Conservation (phyloP, 92 coral and sea anemone genomes). For the Hydrozoanthus gracilis region DNA sequence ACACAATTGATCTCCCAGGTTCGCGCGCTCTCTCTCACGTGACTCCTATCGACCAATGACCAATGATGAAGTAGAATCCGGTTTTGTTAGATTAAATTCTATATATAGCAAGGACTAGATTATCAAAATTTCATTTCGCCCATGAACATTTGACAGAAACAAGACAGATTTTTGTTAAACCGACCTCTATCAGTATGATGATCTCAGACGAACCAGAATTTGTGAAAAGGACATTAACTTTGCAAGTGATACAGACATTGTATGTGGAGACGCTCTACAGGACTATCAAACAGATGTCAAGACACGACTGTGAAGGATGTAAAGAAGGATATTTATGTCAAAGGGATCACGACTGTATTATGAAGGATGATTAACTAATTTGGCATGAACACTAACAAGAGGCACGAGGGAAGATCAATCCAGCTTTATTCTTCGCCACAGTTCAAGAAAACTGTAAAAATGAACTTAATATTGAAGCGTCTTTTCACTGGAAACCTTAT, state of each 20-base stretch:
- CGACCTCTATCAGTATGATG: neutral
- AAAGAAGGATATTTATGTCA: neutral
- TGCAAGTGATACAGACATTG: neutral
- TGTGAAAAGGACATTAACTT: neutral
- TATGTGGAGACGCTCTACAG: too few relatives aligned
- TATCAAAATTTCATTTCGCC: neutral
- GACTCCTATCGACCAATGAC: too few relatives aligned
- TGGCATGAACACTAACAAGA: neutral
- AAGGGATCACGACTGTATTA: slow-evolving; percentile 3
- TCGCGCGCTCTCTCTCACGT: too few relatives aligned
- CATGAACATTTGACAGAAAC: neutral
- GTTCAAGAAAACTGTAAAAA: neutral
- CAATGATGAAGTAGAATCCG: too few relatives aligned
- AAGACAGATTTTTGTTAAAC: neutral
- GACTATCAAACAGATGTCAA: neutral
- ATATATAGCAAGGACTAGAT: neutral
- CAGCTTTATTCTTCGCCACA: slow-evolving; percentile 2
- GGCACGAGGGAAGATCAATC: neutral
- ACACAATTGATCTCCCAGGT: too few relatives aligned
- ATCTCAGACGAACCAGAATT: neutral
- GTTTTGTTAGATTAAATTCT: neutral
- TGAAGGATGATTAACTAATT: neutral
- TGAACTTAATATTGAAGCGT: neutral
- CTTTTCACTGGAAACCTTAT: neutral
- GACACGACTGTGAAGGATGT: slow-evolving; percentile 6